phyloP scores from a whole-genome alignment of 2,888 invertebrate species.

The Pheosia tremula region DNA sequence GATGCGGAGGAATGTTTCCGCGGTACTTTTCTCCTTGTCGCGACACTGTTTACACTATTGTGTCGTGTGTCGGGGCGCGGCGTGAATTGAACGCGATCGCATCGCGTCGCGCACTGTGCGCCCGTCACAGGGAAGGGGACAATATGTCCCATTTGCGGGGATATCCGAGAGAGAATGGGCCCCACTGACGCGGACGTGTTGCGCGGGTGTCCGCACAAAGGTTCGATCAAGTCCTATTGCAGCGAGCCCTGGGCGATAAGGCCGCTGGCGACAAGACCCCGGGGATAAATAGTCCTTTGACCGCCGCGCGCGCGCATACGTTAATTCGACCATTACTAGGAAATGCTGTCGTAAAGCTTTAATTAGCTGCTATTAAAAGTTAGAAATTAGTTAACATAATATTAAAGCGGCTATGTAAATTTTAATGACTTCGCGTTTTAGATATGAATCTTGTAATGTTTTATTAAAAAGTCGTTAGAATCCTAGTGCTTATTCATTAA shows the following conservation, averaged over 20 bases:
- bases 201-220: conserved; percentile 38
- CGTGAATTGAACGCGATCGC: conserved; percentile 50
- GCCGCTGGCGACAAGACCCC: conserved; percentile 34
- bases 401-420: neutral
- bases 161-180: conserved; percentile 35
- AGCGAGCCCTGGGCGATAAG: conserved; percentile 32
- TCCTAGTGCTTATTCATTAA: neutral
- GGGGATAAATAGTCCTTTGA: conserved; percentile 35
- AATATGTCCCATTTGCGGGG: conserved; percentile 48
- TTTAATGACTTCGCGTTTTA: neutral
- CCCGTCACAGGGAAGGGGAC: conserved; percentile 49
- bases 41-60: conserved; percentile 56
- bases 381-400: neutral
- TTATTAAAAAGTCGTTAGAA: conserved; percentile 2
- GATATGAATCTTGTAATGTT: conserved; percentile 2
- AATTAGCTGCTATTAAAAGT: conserved; percentile 1
- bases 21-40: conserved; percentile 57
- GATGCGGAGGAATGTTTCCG: conserved; percentile 53
- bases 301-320: conserved; percentile 19
- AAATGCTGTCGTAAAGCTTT: conserved; percentile 25
- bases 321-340: conserved; percentile 18
- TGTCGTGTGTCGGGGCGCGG: conserved; percentile 39
- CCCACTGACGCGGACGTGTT: conserved; percentile 27
- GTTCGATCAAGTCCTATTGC: conserved; percentile 42
- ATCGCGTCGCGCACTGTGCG: conserved; percentile 48